Percentiles rank a stretch among this genome's conserved stretches.
Conservation (phyloP, 1,140 invertebrate genomes). For the Metopolophium dirhodum region DNA sequence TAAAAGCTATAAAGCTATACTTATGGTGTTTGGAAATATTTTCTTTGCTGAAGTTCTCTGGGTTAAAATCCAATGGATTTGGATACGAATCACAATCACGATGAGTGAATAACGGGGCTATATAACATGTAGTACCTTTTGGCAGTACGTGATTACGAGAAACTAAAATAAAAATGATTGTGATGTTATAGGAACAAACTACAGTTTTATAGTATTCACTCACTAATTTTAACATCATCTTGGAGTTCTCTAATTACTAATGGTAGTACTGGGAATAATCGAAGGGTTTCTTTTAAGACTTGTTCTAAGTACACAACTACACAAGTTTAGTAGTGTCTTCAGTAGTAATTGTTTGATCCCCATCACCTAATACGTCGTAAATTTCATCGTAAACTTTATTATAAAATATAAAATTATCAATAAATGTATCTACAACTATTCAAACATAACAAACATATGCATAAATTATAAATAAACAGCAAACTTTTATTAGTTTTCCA, state of each 20-base stretch:
- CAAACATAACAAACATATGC: too few relatives aligned
- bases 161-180: neutral
- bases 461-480: too few relatives aligned
- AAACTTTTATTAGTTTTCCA: too few relatives aligned
- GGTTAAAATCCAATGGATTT: conserved; percentile 67
- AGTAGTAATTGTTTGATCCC: conserved; percentile 63
- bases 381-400: conserved; percentile 59
- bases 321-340: conserved; percentile 67
- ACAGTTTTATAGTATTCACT: neutral
- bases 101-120: conserved; percentile 62
- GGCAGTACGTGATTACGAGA: neutral
- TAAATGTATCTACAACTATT: too few relatives aligned
- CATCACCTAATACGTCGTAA: conserved; percentile 64
- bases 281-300: conserved; percentile 69
- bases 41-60: conserved; percentile 67
- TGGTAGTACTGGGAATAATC: conserved; percentile 70
- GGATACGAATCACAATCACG: conserved; percentile 65
- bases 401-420: conserved; percentile 31
- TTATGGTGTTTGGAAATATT: conserved; percentile 61
- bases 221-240: conserved; percentile 63
- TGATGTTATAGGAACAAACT: neutral
- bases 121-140: conserved; percentile 3
- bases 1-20: conserved; percentile 65
- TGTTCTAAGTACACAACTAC: conserved; percentile 71
- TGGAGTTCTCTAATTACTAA: conserved; percentile 66